Percentiles rank a stretch among this genome's conserved stretches.
phyloP scores from a whole-genome alignment of 2,113 vertebrate species.

The Aleadryas rufinucha region DNA sequence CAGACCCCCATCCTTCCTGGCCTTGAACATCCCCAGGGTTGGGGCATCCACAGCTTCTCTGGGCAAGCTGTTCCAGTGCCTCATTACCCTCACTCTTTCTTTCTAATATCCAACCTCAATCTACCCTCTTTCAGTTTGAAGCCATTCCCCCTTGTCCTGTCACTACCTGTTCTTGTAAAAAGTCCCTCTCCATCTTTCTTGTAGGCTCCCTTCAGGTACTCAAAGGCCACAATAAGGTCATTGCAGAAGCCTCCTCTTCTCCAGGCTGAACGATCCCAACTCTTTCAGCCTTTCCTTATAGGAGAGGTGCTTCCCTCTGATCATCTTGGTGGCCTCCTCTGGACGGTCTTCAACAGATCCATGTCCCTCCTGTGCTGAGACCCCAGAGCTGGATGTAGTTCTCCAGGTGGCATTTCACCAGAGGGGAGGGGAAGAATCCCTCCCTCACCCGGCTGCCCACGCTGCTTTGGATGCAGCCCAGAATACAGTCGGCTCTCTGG shows the following conservation, averaged over 20 bases:
- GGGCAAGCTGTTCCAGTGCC: not conserved
- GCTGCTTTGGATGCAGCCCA: not conserved
- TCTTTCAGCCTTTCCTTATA: not conserved
- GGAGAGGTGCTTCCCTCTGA: not conserved
- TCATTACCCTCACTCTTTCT: not conserved
- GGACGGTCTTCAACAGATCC: not conserved
- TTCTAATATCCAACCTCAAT: not conserved
- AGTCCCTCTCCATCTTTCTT: not conserved
- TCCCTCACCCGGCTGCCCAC: accelerated
- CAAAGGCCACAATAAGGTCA: not conserved
- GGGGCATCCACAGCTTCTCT: not conserved
- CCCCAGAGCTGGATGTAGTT: not conserved
- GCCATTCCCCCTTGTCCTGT: not conserved
- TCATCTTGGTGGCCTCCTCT: not conserved
- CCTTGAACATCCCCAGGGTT: not conserved
- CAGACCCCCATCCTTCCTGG: not conserved
- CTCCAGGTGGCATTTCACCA: not conserved
- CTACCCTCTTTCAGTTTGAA: not conserved
- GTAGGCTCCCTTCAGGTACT: not conserved
- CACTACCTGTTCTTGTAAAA: not conserved
- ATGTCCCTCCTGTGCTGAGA: not conserved
- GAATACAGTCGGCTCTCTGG: accelerated
- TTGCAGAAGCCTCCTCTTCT: not conserved
- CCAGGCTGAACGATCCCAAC: not conserved
- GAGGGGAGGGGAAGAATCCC: not conserved